Conservation (phyloP, 2,888 invertebrate genomes). For the Deroplatys truncata region DNA sequence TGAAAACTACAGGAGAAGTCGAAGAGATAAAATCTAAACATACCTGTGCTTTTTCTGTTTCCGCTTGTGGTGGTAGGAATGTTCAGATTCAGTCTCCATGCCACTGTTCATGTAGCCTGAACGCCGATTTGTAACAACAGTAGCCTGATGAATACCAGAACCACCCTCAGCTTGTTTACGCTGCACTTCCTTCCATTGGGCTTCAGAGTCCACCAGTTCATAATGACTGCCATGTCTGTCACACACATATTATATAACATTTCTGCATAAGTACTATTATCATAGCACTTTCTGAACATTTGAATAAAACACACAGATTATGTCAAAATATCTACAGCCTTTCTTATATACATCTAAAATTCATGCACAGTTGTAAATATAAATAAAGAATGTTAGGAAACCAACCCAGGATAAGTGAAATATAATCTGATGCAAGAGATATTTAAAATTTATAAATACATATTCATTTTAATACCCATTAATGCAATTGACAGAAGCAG, state of each 20-base stretch:
- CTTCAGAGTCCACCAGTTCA: slow-evolving; percentile 81
- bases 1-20: too few species aligned
- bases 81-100: slow-evolving; percentile 48
- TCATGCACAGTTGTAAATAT: not conserved
- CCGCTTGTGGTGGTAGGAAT: slow-evolving; percentile 41
- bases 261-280: not conserved
- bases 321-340: not conserved
- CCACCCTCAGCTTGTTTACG: slow-evolving; percentile 62
- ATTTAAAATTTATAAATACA: not conserved
- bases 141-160: slow-evolving; percentile 63
- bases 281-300: too few species aligned
- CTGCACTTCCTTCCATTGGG: slow-evolving; percentile 86
- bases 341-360: not conserved
- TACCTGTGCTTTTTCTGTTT: slow-evolving; percentile 41
- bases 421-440: not conserved
- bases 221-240: slow-evolving; percentile 42
- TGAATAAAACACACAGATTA: not conserved
- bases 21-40: not conserved
- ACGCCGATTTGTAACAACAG: slow-evolving; percentile 55
- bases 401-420: too few species aligned
- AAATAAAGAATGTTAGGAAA: not conserved
- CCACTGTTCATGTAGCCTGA: slow-evolving; percentile 43
- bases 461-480: too few species aligned
- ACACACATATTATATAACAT: not conserved
- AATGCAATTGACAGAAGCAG: too few species aligned